Conservation (phyloP, 1,140 invertebrate species). For the Lycorma delicatula region DNA sequence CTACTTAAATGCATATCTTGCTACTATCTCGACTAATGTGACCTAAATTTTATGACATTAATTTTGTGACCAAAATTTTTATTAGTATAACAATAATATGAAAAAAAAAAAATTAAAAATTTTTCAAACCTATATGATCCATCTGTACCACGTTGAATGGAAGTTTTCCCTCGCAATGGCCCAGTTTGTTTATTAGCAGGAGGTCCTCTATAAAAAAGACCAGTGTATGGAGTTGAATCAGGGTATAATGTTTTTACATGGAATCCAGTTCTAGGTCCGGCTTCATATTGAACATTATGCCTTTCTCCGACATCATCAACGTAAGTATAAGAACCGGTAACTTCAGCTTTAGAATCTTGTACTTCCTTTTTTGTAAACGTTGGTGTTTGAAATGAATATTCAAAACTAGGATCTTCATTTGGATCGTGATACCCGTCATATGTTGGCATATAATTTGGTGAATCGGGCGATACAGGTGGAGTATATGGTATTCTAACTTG, state of each 20-base stretch:
- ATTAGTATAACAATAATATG: too few species aligned
- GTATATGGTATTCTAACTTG: conserved; percentile 44
- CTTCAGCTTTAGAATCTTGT: conserved; percentile 47
- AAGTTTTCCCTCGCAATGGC: conserved; percentile 46
- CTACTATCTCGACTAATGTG: too few species aligned
- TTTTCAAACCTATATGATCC: conserved; percentile 49
- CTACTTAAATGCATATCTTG: too few species aligned
- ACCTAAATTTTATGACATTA: too few species aligned
- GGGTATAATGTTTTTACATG: conserved; percentile 59
- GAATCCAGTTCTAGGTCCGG: conserved; percentile 59
- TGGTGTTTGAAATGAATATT: conserved; percentile 52
- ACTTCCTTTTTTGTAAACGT: conserved; percentile 55
- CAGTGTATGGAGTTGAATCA: conserved; percentile 40
- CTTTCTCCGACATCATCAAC: conserved; percentile 60
- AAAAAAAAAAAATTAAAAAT: too few species aligned
- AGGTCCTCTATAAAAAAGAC: conserved; percentile 45
- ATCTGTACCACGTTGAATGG: conserved; percentile 49
- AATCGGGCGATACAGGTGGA: conserved; percentile 29
- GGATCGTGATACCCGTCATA: conserved; percentile 60
- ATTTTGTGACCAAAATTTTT: too few species aligned
- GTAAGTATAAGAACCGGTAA: conserved; percentile 50
- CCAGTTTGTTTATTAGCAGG: conserved; percentile 35
- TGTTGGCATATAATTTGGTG: conserved; percentile 38
- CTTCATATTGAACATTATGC: conserved; percentile 61
- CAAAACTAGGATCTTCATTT: conserved; percentile 60